These are phyloP conservation scores for Eulemur rubriventer DNA, from an alignment of 2,797 vertebrate species.

Conservation along the genomic window DNA sequence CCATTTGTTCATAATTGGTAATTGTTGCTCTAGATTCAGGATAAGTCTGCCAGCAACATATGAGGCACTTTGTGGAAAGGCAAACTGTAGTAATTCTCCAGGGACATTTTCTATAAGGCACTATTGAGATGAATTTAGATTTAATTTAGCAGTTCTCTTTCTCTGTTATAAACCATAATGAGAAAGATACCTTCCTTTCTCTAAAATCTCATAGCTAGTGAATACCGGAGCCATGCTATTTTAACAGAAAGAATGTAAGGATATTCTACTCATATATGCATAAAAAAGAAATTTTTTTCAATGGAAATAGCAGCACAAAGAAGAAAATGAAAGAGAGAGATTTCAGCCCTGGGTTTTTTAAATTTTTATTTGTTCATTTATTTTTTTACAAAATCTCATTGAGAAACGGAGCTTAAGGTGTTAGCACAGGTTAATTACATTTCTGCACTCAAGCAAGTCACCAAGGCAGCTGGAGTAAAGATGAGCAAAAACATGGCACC, in stretches of 20 bases:
- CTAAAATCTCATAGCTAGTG: background rate
- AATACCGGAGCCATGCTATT: background rate
- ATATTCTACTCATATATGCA: conserved; percentile 46
- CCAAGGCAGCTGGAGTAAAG: conserved; percentile 28
- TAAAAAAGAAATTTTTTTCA: background rate
- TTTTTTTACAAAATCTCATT: conserved; percentile 32
- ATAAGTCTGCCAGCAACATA: background rate
- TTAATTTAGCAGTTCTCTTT: conserved; percentile 68
- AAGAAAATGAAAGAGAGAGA: conserved; percentile 17
- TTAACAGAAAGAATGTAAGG: conserved; percentile 50
- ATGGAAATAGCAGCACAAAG: conserved; percentile 33
- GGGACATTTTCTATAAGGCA: conserved; percentile 49
- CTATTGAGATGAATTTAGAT: conserved; percentile 61
- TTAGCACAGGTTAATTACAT: conserved; percentile 43
- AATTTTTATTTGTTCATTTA: background rate
- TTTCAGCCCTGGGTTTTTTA: conserved; percentile 47
- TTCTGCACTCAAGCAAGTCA: conserved; percentile 34
- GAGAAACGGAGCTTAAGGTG: conserved; percentile 55
- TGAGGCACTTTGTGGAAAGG: conserved; percentile 55
- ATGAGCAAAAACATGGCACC: background rate
- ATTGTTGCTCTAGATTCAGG: conserved; percentile 44
- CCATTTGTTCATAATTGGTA: background rate
- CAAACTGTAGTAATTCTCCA: conserved; percentile 30
- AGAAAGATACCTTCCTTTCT: background rate
- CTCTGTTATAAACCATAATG: conserved; percentile 47